Evolutionary conservation across 1,140 invertebrate species (phyloP).

Genomic region (Sycophaga agraensis): DNA sequence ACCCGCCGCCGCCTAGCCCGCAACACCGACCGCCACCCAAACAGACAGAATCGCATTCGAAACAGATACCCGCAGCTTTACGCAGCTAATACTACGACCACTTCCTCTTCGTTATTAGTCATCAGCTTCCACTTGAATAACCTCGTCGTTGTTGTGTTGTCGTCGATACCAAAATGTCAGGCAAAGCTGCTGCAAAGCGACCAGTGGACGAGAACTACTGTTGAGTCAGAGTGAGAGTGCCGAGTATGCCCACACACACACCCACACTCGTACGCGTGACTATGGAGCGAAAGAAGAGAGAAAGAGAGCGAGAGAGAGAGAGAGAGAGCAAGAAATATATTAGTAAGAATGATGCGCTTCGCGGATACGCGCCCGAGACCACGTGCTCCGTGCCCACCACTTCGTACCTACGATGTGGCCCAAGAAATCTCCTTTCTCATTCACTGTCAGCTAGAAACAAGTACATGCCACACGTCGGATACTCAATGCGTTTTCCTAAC

Average conservation of each 20-base stretch:
- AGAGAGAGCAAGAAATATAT: slow-evolving; percentile 1
- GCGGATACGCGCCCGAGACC: slow-evolving; percentile 10
- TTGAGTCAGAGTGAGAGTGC: slow-evolving; percentile 24
- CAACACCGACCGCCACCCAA: too few species aligned
- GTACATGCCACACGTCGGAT: neutral
- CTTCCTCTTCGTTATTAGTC: neutral
- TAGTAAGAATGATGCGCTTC: slow-evolving; percentile 19
- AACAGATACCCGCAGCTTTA: too few species aligned
- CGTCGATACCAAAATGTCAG: slow-evolving; percentile 17
- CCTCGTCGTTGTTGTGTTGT: too few species aligned
- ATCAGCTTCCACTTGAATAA: too few species aligned
- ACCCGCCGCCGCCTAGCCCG: neutral
- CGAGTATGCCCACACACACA: slow-evolving; percentile 11
- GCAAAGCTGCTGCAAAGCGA: slow-evolving; percentile 2
- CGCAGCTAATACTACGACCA: too few species aligned
- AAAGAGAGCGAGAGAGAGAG: slow-evolving; percentile 15
- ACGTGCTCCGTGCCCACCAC: slow-evolving; percentile 22
- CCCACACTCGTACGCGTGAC: neutral
- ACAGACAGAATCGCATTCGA: too few species aligned
- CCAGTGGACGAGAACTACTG: slow-evolving; percentile 4
- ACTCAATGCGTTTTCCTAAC: too few species aligned
- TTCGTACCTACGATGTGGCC: neutral
- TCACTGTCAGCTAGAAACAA: neutral
- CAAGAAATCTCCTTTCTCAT: neutral
- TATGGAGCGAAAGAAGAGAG: slow-evolving; percentile 17